These are phyloP conservation scores for Halcyon badia DNA, from an alignment of 2,797 vertebrate genomes.

Conservation along the genomic window DNA sequence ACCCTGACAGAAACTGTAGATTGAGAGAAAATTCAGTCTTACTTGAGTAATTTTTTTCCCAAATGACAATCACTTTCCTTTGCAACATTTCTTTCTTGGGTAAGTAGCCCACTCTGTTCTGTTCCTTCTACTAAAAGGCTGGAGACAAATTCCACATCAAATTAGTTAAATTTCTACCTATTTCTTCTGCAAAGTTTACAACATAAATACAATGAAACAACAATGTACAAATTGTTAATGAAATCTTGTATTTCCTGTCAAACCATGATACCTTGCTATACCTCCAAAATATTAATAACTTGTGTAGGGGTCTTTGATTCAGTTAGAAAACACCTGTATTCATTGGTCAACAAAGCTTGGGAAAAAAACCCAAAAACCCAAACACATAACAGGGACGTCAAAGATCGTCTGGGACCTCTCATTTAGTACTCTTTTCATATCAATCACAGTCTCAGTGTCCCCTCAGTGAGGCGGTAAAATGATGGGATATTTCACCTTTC, in stretches of 20 bases:
- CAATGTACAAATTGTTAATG: background rate
- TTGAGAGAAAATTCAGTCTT: background rate
- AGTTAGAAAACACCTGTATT: background rate
- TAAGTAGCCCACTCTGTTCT: background rate
- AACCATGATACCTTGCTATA: background rate
- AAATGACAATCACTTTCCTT: background rate
- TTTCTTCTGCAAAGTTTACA: background rate
- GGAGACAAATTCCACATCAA: background rate
- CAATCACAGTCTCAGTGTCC: conserved; percentile 27
- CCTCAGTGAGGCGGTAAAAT: background rate
- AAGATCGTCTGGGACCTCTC: background rate
- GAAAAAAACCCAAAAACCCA: accelerated
- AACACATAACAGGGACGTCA: background rate
- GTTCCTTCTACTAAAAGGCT: background rate
- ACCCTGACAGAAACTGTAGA: background rate
- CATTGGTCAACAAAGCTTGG: background rate
- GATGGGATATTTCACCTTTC: conserved; percentile 61
- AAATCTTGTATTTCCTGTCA: background rate
- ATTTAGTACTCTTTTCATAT: background rate
- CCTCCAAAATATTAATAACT: background rate
- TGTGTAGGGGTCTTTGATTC: accelerated
- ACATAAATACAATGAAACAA: background rate
- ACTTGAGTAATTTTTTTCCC: background rate
- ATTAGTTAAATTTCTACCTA: background rate
- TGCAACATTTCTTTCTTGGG: background rate